These are phyloP conservation scores for Rhinopomastus cyanomelas DNA, from an alignment of 2,113 vertebrate species.

Conservation along the genomic window DNA sequence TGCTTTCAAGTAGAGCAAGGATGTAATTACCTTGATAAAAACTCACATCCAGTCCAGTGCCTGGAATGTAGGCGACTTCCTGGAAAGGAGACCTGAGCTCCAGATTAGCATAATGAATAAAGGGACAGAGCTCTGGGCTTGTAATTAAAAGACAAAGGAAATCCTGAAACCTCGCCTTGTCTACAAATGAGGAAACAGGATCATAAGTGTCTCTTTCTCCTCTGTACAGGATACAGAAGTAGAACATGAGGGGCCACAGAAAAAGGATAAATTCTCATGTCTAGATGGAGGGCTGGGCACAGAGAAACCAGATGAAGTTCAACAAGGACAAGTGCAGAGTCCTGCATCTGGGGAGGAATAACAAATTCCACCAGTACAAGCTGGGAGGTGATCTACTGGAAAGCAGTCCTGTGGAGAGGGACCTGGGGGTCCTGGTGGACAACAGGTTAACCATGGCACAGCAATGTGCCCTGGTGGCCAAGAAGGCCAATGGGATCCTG, in stretches of 20 bases:
- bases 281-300: too few relatives aligned
- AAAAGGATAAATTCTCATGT: background rate
- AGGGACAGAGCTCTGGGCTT: background rate
- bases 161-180: background rate
- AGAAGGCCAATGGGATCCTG: too few relatives aligned
- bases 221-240: background rate
- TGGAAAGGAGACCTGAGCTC: background rate
- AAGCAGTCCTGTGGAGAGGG: too few relatives aligned
- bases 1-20: background rate
- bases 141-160: background rate
- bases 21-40: background rate
- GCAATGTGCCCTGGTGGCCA: too few relatives aligned
- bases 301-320: too few relatives aligned
- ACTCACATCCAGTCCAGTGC: background rate
- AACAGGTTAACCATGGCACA: too few relatives aligned
- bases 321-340: too few relatives aligned
- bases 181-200: background rate
- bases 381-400: too few relatives aligned
- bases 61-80: background rate
- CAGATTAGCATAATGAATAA: background rate
- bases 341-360: too few relatives aligned
- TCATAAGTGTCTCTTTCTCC: background rate
- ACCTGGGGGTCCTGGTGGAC: too few relatives aligned
- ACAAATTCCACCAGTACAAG: too few relatives aligned
- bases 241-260: background rate